These are phyloP conservation scores for Diogma glabrata DNA, from an alignment of 2,888 invertebrate genomes.

Conservation along the genomic window DNA sequence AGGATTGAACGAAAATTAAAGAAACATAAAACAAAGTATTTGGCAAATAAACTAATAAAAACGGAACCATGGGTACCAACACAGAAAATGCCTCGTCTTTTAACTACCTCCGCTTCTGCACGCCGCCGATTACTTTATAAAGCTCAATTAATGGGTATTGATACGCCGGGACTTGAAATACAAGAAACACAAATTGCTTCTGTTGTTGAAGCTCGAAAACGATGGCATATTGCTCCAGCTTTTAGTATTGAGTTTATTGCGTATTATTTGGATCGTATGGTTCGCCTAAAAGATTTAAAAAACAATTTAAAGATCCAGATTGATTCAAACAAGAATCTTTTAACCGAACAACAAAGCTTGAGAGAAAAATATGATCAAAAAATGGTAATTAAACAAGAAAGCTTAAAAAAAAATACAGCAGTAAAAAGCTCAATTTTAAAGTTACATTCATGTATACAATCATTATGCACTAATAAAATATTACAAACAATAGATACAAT, in stretches of 20 bases:
- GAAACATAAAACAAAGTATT: slow-evolving; percentile 75
- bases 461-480: slow-evolving; percentile 47
- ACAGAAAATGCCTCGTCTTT: slow-evolving; percentile 83
- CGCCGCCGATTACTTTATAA: slow-evolving; percentile 71
- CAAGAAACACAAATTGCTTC: slow-evolving; percentile 73
- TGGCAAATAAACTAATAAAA: slow-evolving; percentile 57
- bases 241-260: slow-evolving; percentile 91
- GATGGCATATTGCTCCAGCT: slow-evolving; percentile 90
- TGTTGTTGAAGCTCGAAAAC: slow-evolving; percentile 74
- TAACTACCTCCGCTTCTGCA: slow-evolving; percentile 84
- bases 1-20: slow-evolving; percentile 70
- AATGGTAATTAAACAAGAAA: slow-evolving; percentile 5
- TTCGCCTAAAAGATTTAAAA: slow-evolving; percentile 66
- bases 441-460: slow-evolving; percentile 48
- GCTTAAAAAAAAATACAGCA: slow-evolving; percentile 35
- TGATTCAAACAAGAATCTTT: slow-evolving; percentile 58
- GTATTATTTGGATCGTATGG: slow-evolving; percentile 83
- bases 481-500: slow-evolving; percentile 47
- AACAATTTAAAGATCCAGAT: slow-evolving; percentile 62
- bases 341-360: slow-evolving; percentile 65
- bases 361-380: slow-evolving; percentile 60
- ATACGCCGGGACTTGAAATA: slow-evolving; percentile 66
- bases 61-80: slow-evolving; percentile 86
- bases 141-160: slow-evolving; percentile 83
- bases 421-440: slow-evolving; percentile 49